Evolutionary conservation across 2,797 vertebrate species (phyloP).

Genomic region (Lacerta bilineata): DNA sequence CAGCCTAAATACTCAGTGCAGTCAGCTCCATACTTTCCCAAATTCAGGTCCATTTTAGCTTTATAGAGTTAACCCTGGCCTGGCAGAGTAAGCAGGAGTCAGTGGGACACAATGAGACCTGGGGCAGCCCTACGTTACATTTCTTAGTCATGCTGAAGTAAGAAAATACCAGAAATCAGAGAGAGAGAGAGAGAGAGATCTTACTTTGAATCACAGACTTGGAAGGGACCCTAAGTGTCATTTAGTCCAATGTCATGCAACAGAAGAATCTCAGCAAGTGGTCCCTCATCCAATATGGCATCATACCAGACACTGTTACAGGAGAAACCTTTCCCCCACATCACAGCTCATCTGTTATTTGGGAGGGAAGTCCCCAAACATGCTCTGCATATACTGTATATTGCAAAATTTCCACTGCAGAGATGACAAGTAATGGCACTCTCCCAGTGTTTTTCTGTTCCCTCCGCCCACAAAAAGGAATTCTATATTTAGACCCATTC

Average conservation of each 20-base stretch:
- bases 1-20: not conserved
- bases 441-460: not conserved
- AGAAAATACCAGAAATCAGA: constrained; percentile 29
- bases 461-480: not conserved
- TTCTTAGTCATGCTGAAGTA: not conserved
- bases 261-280: too few species aligned
- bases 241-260: too few species aligned
- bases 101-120: not conserved
- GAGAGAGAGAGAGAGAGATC: not conserved
- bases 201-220: too few species aligned
- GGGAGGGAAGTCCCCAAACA: constrained; percentile 46
- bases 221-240: too few species aligned
- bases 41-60: not conserved
- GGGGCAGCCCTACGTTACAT: not conserved
- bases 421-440: constrained; percentile 3
- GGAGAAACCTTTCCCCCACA: constrained; percentile 17
- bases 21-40: constrained; percentile 30
- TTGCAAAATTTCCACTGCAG: not conserved
- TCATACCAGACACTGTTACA: too few species aligned
- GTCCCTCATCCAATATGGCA: too few species aligned
- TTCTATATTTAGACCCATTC: constrained; percentile 15
- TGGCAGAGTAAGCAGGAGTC: not conserved
- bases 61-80: not conserved
- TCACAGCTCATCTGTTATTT: constrained; percentile 57
- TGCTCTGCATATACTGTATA: constrained; percentile 16